Conservation (phyloP, 2,797 vertebrate species). For the Schizopygopsis malacanthus region DNA sequence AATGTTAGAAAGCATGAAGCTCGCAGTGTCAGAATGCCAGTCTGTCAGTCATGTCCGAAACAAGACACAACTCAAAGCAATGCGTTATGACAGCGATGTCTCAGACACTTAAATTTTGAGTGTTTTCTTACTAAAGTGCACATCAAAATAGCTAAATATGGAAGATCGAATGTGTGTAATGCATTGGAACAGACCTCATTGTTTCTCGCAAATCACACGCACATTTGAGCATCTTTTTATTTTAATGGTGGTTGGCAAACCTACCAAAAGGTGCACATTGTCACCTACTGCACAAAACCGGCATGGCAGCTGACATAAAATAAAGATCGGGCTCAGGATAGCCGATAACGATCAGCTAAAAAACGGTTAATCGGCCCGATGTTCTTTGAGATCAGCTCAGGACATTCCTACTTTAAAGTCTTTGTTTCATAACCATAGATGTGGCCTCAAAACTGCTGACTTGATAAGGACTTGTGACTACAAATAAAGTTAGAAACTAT, state of each 20-base stretch:
- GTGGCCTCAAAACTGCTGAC: not conserved
- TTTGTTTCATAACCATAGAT: not conserved
- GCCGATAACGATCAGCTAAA: not conserved
- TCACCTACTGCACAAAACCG: not conserved
- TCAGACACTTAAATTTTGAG: not conserved
- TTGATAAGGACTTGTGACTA: not conserved
- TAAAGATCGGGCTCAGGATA: not conserved
- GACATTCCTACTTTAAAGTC: not conserved
- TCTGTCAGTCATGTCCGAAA: no score
- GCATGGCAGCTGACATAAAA: not conserved
- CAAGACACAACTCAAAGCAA: no score
- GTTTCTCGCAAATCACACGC: not conserved
- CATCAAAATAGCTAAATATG: not conserved
- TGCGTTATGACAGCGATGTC: not conserved
- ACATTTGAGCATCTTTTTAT: not conserved
- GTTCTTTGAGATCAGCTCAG: not conserved
- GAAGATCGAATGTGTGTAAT: not conserved
- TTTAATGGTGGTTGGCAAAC: not conserved
- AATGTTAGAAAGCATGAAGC: not conserved
- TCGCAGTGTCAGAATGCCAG: not conserved
- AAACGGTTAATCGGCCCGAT: not conserved
- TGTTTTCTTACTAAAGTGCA: not conserved
- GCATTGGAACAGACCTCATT: not conserved
- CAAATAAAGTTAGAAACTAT: not conserved
- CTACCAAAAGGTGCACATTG: not conserved